Base-by-base conservation (phyloP, 2,113 vertebrate genomes). In the Etheostoma spectabile region DNA sequence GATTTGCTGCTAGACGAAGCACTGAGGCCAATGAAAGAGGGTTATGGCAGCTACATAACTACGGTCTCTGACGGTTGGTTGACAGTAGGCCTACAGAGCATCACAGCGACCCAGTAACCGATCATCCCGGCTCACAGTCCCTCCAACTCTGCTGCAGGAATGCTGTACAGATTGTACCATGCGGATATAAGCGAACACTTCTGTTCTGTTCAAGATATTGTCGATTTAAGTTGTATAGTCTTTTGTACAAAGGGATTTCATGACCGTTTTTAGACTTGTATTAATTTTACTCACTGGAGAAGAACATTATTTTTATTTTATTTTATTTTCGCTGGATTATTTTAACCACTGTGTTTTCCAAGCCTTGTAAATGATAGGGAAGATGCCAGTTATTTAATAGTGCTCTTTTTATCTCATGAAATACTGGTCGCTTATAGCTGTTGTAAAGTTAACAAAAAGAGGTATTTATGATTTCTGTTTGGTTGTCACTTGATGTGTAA, bases 271-370 rank as follows among this genome's bases (percentile, higher is more conserved):
- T 94, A 89, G 85, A 92, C 82, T 85, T 93, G 86, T 96, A 95
- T 96, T 97, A 97, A 96, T 94, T 93, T 96, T 95, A 97, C 96
- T 97, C 95, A 97, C 96, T 98, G 97, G 96, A 97, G 93, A 96
- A 94, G 93, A 95, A 95, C 93, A 89, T 95, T 84, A 63, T 79
- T 73, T 79, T 95, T 84, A 63, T 79, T 73, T 79, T 56, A 91
- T 95, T 76, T 91, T 95, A n/a, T 90, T 84, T 95, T 88, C 93
- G 95, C 95, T 97, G 96, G 94, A 96, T 94, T 97, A 96, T 97
- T 97, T 97, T 98, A 99, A 98, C 97, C 97, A 97, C 96, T 98
- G 96, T 97, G 80, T 92, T 93, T 42, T 93, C 86, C 86, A 90
- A 85, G 84, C 86, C 84, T 87, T 94, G 93, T 94, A 94, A 92